These are phyloP conservation scores for Nemapogon koenigi DNA, from an alignment of 2,888 invertebrate genomes.

Conservation along the genomic window DNA sequence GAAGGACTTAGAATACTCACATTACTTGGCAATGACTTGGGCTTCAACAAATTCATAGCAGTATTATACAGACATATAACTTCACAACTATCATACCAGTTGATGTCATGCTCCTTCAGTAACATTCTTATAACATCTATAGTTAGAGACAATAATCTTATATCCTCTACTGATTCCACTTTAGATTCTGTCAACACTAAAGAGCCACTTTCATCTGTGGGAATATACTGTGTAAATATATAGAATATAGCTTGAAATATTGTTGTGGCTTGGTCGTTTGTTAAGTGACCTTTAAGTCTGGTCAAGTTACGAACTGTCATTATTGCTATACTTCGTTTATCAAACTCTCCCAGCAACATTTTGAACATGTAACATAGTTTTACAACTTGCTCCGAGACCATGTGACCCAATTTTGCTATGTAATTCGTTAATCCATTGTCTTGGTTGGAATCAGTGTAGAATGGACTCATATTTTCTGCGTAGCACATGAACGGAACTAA, in stretches of 20 bases:
- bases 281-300: conserved; percentile 22
- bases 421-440: conserved; percentile 1
- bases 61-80: conserved; percentile 25
- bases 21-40: conserved; percentile 21
- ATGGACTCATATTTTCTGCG: not conserved
- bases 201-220: conserved; percentile 20
- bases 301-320: conserved; percentile 22
- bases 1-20: too few species aligned
- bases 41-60: conserved; percentile 25
- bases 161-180: conserved; percentile 20
- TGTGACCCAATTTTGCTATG: conserved; percentile 2
- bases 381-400: conserved; percentile 8
- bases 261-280: conserved; percentile 23
- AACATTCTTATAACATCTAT: conserved; percentile 24
- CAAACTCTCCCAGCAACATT: conserved; percentile 7
- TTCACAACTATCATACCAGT: conserved; percentile 29
- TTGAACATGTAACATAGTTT: conserved; percentile 8
- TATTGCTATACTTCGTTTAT: conserved; percentile 12
- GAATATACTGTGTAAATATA: conserved; percentile 22
- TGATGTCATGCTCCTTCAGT: conserved; percentile 25
- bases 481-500: conserved; percentile 8
- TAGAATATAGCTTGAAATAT: conserved; percentile 26
- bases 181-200: conserved; percentile 20
- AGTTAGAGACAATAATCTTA: conserved; percentile 20
- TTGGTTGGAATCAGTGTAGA: not conserved